Base-by-base conservation (phyloP, 2,113 vertebrate species). In the Hyperoodon ampullatus region DNA sequence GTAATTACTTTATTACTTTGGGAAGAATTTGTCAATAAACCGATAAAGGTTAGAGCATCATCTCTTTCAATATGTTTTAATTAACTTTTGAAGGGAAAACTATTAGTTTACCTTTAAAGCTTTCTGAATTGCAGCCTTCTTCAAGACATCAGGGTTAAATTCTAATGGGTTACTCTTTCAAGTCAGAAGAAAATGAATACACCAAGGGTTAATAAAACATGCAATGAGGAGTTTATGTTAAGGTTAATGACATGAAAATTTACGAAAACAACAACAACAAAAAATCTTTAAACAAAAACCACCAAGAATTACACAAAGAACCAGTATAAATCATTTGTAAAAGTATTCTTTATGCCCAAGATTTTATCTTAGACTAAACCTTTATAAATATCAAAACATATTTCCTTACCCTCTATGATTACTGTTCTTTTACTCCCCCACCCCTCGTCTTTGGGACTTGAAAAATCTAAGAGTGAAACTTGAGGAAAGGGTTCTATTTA, bases 111-210 rank as follows among this genome's bases (percentile, higher is more conserved):
- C 99, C 99, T 99, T 99, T 65, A 99, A 98, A 97, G 99, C 99
- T 99, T 99, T 99, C 99, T 98, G 99, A 99, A 99, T 97, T 98
- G 99, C 99, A 98, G 99, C 95, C 99, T 99, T 99, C 99, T 99
- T 99, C 99, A 99, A 99, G 98, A 99, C 99, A 94, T 99, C 98
- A 88, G 98, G 99, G 98, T 99, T 99, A 99, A 99, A 99, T 98
- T 99, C 99, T 99, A 99, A 99, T 63, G 99, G 99, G 99, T 99
- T 99, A 99, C 98, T 98, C 99, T 99, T 99, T 99, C 99, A 98
- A 98, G 97, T 98, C 98, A 99, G 99, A 99, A 99, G 98, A 99
- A 98, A 99, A 99, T 97, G 99, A 99, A 99, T 98, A 99, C 94
- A 99, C 96, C 97, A 97, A 98, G 99, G 98, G 98, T 99, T 99